A percentile compares a stretch with the other conserved stretches of the same genome.
Evolutionary conservation across 64 coral and sea anemone species (phyloP).

Genomic region (Pocillopora verrucosa): DNA sequence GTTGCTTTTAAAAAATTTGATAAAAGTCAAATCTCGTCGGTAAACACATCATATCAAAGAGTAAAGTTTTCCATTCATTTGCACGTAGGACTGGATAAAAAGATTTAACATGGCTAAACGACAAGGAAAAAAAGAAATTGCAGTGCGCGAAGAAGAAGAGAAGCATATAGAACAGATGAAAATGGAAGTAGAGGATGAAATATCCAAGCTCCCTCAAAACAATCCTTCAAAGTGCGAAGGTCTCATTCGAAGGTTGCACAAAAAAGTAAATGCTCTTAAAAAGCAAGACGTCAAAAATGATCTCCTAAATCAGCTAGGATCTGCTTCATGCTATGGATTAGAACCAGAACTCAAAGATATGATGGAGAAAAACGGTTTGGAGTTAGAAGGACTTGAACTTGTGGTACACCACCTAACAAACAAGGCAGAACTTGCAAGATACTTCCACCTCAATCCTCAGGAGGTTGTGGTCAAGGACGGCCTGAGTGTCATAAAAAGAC

Average conservation of each 20-base stretch:
- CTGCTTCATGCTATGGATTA: conserved; percentile 7
- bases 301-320: not conserved
- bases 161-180: not conserved
- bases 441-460: not conserved
- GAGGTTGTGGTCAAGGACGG: conserved; percentile 13
- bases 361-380: conserved; percentile 40
- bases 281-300: not conserved
- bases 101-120: not conserved
- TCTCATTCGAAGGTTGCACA: conserved; percentile 24
- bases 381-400: conserved; percentile 24
- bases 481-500: conserved; percentile 12
- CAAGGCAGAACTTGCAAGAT: conserved; percentile 12
- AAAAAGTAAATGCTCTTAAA: not conserved
- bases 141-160: not conserved
- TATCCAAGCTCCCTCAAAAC: not conserved
- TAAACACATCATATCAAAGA: too few species aligned
- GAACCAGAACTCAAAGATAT: not conserved
- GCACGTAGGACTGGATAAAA: not conserved
- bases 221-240: conserved; percentile 4
- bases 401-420: conserved; percentile 52
- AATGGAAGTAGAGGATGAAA: not conserved
- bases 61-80: too few species aligned
- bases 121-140: not conserved
- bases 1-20: too few species aligned
- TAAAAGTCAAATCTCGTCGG: too few species aligned